Base-by-base conservation (phyloP, 2,888 invertebrate genomes). In the Cataglyphis rosenhaueri region DNA sequence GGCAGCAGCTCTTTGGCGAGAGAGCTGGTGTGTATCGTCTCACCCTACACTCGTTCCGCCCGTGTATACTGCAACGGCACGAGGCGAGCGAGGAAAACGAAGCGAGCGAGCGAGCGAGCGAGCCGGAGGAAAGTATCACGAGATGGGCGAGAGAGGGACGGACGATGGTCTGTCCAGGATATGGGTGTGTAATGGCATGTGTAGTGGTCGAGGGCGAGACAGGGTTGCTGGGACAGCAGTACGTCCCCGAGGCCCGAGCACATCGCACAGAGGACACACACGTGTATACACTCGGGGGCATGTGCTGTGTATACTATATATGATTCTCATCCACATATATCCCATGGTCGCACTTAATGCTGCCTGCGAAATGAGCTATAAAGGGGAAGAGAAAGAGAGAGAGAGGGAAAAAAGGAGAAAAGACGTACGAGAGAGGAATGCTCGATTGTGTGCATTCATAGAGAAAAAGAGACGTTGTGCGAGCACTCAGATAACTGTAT, bases 291-390 rank as follows among this genome's bases (percentile, higher is more conserved):
- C 29, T 41, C 73, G 66, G 57, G 65, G 32, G 73, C 12, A 44
- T 44, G 61, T 61, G 10, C 29, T 81, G 65, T 82, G 82, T 75
- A 84, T 81, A 84, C 76, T 86, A 84, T 85, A n/a, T 52, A 89
- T 86, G 89, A 89, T 89, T 84, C 86, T 84, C 86, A 76, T 73
- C 85, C 86, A 83, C 88, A 84, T 88, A 88, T 86, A 86, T 88
- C 84, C 87, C 82, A 84, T 85, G 89, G 89, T 88, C 86, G 89
- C 90, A 88, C 88, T 91, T 90, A 89, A 91, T 89, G 87, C 89
- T 84, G 88, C 86, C 85, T 87, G 85, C 86, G 86, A 91, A 90
- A 89, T 90, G 89, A 90, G 84, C 68, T 83, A 78, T 83, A 88
- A 81, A 85, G 85, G 52, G 18, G 29, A 64, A 57, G 35, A 70